A percentile compares a stretch with the other conserved stretches of the same genome.
These are phyloP conservation scores for Therioaphis trifolii DNA, from an alignment of 2,888 invertebrate genomes.

Conservation along the genomic window DNA sequence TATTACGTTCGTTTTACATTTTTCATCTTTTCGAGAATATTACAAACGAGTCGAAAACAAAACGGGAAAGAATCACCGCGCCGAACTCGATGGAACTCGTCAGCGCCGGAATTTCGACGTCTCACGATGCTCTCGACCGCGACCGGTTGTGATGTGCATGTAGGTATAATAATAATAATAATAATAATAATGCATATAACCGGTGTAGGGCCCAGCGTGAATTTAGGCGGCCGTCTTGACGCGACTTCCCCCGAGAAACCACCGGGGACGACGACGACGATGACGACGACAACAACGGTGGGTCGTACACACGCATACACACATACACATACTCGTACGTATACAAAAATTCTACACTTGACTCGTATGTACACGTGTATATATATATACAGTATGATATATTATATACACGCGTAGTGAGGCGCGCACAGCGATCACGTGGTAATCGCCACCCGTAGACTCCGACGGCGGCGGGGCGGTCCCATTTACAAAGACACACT, in stretches of 20 bases:
- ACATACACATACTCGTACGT: background rate
- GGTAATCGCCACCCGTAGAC: constrained; percentile 35
- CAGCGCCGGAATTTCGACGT: constrained; percentile 46
- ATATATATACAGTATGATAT: background rate
- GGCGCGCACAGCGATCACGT: background rate
- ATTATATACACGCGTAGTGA: too few species aligned
- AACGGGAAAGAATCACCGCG: background rate
- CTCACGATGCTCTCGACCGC: constrained; percentile 27
- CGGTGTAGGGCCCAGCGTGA: constrained; percentile 33
- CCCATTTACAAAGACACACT: constrained; percentile 16
- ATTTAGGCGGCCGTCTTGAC: constrained; percentile 28
- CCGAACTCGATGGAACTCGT: background rate
- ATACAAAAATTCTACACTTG: background rate
- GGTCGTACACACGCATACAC: background rate
- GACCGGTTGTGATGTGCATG: constrained; percentile 23
- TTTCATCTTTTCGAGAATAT: too few species aligned
- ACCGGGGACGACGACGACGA: constrained; percentile 32
- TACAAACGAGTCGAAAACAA: background rate
- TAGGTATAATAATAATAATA: too few species aligned
- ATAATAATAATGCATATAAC: constrained; percentile 7
- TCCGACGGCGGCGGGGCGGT: constrained; percentile 11
- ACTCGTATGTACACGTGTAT: background rate
- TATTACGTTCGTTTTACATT: too few species aligned
- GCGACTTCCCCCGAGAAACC: constrained; percentile 31
- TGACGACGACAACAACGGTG: background rate